Conservation (phyloP, 2,113 vertebrate species). For the Athene noctua region DNA sequence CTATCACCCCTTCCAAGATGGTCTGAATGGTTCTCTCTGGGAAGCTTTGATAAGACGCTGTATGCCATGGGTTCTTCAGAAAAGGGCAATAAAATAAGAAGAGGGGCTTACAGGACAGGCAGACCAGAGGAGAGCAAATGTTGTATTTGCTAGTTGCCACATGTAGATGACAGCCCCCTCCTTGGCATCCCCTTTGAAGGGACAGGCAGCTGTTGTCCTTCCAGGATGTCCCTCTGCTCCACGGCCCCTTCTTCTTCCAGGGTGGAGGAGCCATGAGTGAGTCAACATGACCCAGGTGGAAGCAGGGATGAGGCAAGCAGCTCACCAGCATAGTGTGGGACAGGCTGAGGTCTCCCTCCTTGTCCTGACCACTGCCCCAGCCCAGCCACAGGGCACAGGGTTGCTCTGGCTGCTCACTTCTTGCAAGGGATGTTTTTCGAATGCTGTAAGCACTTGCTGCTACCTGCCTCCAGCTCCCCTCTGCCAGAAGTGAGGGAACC, state of each 20-base stretch:
- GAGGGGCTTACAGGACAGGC: background rate
- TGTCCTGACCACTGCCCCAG: too few species aligned
- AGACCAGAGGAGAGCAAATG: background rate
- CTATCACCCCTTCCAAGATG: fast-evolving
- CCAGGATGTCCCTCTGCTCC: background rate
- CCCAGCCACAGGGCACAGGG: fast-evolving
- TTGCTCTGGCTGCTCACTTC: background rate
- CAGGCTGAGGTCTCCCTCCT: background rate
- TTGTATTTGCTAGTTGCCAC: background rate
- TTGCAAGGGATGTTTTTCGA: background rate
- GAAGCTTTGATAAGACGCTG: background rate
- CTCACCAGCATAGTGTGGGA: fast-evolving
- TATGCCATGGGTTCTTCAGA: background rate
- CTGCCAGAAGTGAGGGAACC: background rate
- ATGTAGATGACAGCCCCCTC: background rate
- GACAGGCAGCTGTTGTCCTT: background rate
- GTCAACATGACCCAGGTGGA: fast-evolving
- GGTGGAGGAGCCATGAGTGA: background rate
- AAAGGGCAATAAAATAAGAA: background rate
- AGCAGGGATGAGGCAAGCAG: background rate
- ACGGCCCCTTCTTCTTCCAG: fast-evolving
- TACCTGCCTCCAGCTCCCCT: background rate
- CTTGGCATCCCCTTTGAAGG: background rate
- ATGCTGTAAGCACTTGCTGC: background rate
- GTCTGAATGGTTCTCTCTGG: background rate